These are phyloP conservation scores for Spea multiplicata DNA, from an alignment of 2,113 vertebrate species.

Conservation along the genomic window DNA sequence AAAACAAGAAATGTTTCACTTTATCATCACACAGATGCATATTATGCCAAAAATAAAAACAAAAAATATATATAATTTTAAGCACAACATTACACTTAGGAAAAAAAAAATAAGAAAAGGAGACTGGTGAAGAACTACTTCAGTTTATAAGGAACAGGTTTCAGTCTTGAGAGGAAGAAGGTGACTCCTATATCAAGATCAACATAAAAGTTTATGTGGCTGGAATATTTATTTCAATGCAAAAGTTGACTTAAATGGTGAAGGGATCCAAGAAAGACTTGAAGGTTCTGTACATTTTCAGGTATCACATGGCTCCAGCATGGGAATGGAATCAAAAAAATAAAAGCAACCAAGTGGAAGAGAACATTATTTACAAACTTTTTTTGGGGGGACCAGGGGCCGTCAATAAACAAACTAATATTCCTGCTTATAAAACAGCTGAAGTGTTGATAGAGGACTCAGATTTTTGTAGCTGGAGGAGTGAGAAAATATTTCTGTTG, in stretches of 20 bases:
- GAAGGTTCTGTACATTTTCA: conserved; percentile 13
- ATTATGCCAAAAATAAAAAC: conserved; percentile 58
- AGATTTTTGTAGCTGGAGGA: conserved; percentile 16
- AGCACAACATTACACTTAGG: conserved; percentile 35
- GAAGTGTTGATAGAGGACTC: conserved; percentile 57
- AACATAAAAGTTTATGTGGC: conserved; percentile 4
- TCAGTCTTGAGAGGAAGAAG: conserved; percentile 21
- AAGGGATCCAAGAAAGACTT: not conserved
- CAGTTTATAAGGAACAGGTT: conserved; percentile 9
- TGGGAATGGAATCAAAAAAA: conserved; percentile 25
- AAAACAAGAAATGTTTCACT: conserved; percentile 57
- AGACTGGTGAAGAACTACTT: not conserved
- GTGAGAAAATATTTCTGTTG: conserved; percentile 54
- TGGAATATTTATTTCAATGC: conserved; percentile 12
- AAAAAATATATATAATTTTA: conserved; percentile 51
- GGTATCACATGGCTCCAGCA: conserved; percentile 19
- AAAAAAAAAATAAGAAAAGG: not conserved
- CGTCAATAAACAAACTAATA: conserved; percentile 12
- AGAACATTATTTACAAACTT: conserved; percentile 3
- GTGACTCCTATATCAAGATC: conserved; percentile 9
- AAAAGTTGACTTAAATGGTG: conserved; percentile 6
- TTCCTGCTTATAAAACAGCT: conserved; percentile 38
- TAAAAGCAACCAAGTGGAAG: conserved; percentile 25
- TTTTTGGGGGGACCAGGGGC: not conserved
- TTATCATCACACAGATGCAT: conserved; percentile 52